Percentiles rank a stretch among this genome's conserved stretches.
phyloP scores from a whole-genome alignment of 2,888 invertebrate genomes.

The Diaprepes abbreviatus region DNA sequence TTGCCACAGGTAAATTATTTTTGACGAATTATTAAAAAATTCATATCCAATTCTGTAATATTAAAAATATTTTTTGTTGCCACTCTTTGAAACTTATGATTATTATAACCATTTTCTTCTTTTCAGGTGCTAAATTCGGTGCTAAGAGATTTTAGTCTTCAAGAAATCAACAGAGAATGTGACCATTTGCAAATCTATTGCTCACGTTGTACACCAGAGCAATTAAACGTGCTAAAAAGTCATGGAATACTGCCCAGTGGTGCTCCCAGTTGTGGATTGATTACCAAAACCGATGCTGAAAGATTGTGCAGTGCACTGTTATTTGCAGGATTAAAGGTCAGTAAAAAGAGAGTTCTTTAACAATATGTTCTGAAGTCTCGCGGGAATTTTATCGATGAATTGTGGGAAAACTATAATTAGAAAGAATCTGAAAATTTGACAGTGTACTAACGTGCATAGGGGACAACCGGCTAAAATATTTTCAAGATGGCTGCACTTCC shows the following conservation, averaged over 20 bases:
- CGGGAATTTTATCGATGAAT: too few species aligned
- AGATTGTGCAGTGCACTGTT: conserved; percentile 92
- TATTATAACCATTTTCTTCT: not conserved
- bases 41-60: too few species aligned
- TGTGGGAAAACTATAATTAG: too few species aligned
- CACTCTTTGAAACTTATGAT: too few species aligned
- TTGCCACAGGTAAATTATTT: conserved; percentile 87
- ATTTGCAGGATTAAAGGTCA: conserved; percentile 67
- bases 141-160: conserved; percentile 87
- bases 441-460: too few species aligned
- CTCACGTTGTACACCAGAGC: conserved; percentile 93
- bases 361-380: too few species aligned
- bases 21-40: too few species aligned
- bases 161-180: conserved; percentile 94
- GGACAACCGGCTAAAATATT: too few species aligned
- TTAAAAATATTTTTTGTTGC: too few species aligned
- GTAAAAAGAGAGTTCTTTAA: too few species aligned
- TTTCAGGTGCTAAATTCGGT: conserved; percentile 92
- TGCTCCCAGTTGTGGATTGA: conserved; percentile 94
- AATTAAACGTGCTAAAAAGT: conserved; percentile 91
- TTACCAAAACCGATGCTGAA: conserved; percentile 98
- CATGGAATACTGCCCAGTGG: conserved; percentile 86
- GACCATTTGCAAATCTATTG: conserved; percentile 96
- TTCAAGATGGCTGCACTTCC: too few species aligned
- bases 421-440: too few species aligned